Conservation (phyloP, 1,140 invertebrate species). For the Geopemphigus sp. region DNA sequence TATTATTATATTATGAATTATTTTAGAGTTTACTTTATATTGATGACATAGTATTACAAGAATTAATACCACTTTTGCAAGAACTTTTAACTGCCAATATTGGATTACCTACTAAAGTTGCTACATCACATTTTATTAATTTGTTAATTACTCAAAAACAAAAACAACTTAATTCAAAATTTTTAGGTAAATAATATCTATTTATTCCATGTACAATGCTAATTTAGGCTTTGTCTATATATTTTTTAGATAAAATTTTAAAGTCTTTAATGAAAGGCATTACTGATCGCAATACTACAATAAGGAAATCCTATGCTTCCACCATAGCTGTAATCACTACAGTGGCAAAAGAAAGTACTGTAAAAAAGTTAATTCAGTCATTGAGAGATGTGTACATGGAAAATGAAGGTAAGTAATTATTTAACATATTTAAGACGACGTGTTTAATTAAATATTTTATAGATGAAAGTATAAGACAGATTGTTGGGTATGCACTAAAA, state of each 20-base stretch:
- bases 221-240: conserved; percentile 53
- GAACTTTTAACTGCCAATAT: conserved; percentile 79
- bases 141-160: conserved; percentile 62
- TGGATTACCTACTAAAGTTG: conserved; percentile 80
- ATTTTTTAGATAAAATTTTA: conserved; percentile 75
- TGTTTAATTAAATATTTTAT: conserved; percentile 50
- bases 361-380: conserved; percentile 81
- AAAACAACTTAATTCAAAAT: not conserved
- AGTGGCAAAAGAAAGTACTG: conserved; percentile 80
- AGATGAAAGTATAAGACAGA: conserved; percentile 69
- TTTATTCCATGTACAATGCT: not conserved
- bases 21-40: conserved; percentile 46
- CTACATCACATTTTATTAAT: conserved; percentile 79
- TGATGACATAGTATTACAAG: conserved; percentile 60
- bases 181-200: conserved; percentile 8
- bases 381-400: conserved; percentile 77
- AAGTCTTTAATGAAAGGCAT: conserved; percentile 73
- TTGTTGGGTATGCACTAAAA: conserved; percentile 76
- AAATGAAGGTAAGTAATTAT: conserved; percentile 58
- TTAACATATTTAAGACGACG: conserved; percentile 54
- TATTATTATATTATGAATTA: conserved; percentile 4
- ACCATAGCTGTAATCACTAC: conserved; percentile 83
- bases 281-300: conserved; percentile 75
- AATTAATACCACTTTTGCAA: conserved; percentile 75
- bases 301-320: conserved; percentile 78